A percentile compares a stretch with the other conserved stretches of the same genome.
These are phyloP conservation scores for Trachurus trachurus DNA, from an alignment of 2,797 vertebrate species.

Conservation along the genomic window DNA sequence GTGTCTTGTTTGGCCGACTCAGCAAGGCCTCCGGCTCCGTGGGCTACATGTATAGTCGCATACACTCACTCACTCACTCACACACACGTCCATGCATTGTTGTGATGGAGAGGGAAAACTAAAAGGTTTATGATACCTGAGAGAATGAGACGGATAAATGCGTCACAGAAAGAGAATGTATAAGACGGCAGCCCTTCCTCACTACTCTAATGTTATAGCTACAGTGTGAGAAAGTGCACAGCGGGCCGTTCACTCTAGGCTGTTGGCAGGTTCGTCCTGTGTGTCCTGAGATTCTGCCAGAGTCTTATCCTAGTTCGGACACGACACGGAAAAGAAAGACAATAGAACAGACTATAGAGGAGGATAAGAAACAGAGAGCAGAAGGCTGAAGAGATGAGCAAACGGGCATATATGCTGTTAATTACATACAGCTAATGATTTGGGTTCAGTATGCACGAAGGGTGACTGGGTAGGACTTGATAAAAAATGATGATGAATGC, in stretches of 20 bases:
- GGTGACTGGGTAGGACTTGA: slow-evolving; percentile 13
- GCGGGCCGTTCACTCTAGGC: slow-evolving; percentile 23
- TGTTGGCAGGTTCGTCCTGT: slow-evolving; percentile 44
- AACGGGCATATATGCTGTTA: slow-evolving; percentile 34
- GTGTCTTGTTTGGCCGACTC: slow-evolving; percentile 73
- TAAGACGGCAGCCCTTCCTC: neutral
- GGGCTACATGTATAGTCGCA: slow-evolving; percentile 39
- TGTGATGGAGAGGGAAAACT: slow-evolving; percentile 2
- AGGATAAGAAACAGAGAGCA: slow-evolving; percentile 11
- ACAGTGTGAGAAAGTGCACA: neutral
- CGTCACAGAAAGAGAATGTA: neutral
- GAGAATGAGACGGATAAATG: neutral
- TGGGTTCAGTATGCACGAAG: neutral
- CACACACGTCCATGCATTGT: slow-evolving; percentile 3
- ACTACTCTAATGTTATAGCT: slow-evolving; percentile 8
- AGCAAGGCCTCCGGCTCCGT: slow-evolving; percentile 64
- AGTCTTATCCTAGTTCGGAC: slow-evolving; percentile 29
- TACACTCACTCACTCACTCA: slow-evolving; percentile 19
- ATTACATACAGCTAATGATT: slow-evolving; percentile 38
- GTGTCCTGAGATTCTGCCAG: slow-evolving; percentile 51
- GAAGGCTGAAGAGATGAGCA: slow-evolving; percentile 33
- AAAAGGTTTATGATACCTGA: neutral
- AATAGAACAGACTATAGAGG: slow-evolving; percentile 28
- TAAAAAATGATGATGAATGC: slow-evolving; percentile 10
- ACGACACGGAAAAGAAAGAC: slow-evolving; percentile 10